These are phyloP conservation scores for Polypterus senegalus DNA, from an alignment of 2,113 vertebrate species.

Conservation along the genomic window DNA sequence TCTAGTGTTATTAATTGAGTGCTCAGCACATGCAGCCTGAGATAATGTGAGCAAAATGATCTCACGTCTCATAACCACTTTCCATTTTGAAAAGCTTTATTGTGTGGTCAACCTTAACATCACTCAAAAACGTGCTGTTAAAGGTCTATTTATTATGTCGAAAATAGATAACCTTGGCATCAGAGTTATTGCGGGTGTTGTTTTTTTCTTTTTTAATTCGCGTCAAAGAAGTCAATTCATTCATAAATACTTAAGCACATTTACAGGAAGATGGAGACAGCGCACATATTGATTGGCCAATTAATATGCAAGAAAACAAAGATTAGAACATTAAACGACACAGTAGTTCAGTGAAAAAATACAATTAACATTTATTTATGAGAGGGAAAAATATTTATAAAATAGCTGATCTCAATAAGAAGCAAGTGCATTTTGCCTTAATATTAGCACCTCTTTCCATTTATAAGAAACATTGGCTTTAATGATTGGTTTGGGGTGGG, in stretches of 20 bases:
- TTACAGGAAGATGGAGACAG: constrained; percentile 55
- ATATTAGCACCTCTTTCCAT: no score
- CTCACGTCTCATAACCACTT: neutral
- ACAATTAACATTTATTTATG: no score
- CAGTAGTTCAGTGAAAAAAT: no score
- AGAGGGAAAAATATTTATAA: no score
- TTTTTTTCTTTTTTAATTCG: constrained; percentile 30
- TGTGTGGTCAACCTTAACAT: constrained; percentile 8
- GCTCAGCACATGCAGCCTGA: neutral
- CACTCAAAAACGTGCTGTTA: constrained; percentile 11
- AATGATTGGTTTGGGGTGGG: no score
- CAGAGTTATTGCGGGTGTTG: constrained; percentile 22
- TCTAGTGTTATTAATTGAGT: no score
- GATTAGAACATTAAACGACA: constrained; percentile 1
- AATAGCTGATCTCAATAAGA: no score
- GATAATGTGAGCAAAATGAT: constrained; percentile 24
- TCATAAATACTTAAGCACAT: constrained; percentile 65
- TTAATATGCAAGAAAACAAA: constrained; percentile 34
- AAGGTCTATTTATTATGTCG: constrained; percentile 45
- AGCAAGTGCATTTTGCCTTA: no score
- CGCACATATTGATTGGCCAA: constrained; percentile 57
- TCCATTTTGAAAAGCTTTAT: constrained; percentile 12
- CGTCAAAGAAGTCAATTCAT: constrained; percentile 55
- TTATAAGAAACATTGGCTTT: no score
- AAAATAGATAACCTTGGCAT: constrained; percentile 38